Base-by-base conservation (phyloP, 2,797 vertebrate species). In the Molossus alvarezi region DNA sequence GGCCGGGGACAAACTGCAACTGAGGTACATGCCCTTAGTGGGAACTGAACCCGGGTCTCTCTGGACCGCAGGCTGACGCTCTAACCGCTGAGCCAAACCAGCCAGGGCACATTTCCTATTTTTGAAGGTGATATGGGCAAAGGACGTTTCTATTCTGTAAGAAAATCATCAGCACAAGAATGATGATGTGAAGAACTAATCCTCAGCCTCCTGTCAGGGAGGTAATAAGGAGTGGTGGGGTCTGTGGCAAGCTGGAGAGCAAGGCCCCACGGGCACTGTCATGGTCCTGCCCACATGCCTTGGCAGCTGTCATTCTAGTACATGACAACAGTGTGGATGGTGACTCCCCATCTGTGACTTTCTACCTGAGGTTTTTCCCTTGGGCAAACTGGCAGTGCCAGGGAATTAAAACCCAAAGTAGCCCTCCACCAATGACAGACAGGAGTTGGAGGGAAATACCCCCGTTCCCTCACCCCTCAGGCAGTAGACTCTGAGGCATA, bases 321-420 rank as follows among this genome's bases (percentile, higher is more conserved):
- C 23, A 0, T 1, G 23, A 6, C 64, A 21, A 6, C 17, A 15
- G 12, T 9, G 0, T 12, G 9, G 4, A 1, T 0, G 2, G 48
- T 18, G 27, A 27, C 48, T 10, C 4, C 21, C 45, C 73, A 45
- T 21, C 45, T 2, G 4, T 62, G 25, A 93, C 51, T 53, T 67
- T 53, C 33, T 41, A 25, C 58, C n/a, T 33, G n/a, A 82, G 51
- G 20, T 27, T 75, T 64, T 72, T 15, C 69, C 64, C 25, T 48
- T 13, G 57, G 4, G 55, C 25, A 25, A 25, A 64, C 25, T 6
- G 37, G 55, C 12, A 57, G 33, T 33, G 1, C 37, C 64, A 62
- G 65, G 33, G 53, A 33, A 20, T 62, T 17, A 41, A 33, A 8
- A 11, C 55, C 41, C 62, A 33, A 21, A 0, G 0, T 18, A 14